Evolutionary conservation across 1,140 invertebrate genomes (phyloP), one percentile per base, ranked within the genome.

Genomic region (Maconellicoccus hirsutus): DNA sequence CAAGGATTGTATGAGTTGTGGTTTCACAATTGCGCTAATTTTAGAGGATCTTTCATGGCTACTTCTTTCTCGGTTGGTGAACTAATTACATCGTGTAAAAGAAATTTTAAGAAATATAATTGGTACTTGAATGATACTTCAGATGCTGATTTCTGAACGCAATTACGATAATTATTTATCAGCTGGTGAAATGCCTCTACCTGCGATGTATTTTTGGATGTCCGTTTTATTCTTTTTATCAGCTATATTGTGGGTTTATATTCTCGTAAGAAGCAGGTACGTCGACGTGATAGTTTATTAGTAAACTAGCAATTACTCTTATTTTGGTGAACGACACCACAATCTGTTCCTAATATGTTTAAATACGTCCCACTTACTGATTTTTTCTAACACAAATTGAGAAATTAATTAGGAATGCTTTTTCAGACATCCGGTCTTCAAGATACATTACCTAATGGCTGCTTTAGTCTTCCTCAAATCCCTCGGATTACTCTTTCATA

Each of bases 401-500:
- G 42, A 19, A 70, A 16, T 70, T 12, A 16, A 52, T 6, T 52
- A 3, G 29, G 29, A 8, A 8, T 52, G n/a, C 78, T 76, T 75
- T 80, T 81, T 39, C 75, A 88, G 88, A 71, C 86, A 91, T 76
- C 86, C 89, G 1, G 93, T 98, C 0, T 98, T 93, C 79, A 93
- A 96, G 80, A 96, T 98, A 73, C 97, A 99, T 78, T 96, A 96
- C 72, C 83, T 99, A 59, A 99, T 99, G 97, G 90, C 93, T 59
- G 86, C 92, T 4, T 82, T 99, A 66, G 91, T 98, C 0, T 95
- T 91, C 76, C 80, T 98, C 7, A 98, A 98, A 79, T 90, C 94
- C 0, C 77, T 98, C 10, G 96, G 95, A 0, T 79, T 98, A 52
- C 84, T 97, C 38, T 98, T 98, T 78, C 96, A 98, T 79, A 93